Evolutionary conservation across 2,113 vertebrate species (phyloP).

Genomic region (Stegastes partitus): DNA sequence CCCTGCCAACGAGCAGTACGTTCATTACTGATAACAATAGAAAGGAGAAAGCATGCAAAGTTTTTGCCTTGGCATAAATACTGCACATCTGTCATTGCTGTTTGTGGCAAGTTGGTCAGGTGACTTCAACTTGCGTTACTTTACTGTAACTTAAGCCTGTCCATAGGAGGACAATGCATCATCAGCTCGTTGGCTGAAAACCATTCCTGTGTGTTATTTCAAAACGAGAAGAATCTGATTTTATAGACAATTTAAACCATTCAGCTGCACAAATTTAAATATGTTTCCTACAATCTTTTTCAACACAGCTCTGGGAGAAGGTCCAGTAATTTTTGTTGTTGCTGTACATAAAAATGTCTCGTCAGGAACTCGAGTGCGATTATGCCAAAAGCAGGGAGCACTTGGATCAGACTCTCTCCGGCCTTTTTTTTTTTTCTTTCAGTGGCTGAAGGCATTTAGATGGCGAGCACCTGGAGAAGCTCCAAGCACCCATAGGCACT

Average conservation of each 20-base stretch:
- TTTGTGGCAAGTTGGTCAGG: too few relatives aligned
- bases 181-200: conserved; percentile 40
- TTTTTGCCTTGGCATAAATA: too few relatives aligned
- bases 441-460: conserved; percentile 66
- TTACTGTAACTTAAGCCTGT: not conserved
- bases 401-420: conserved; percentile 60
- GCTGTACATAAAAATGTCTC: conserved; percentile 72
- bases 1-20: not conserved
- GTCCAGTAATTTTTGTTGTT: conserved; percentile 78
- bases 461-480: conserved; percentile 71
- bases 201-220: conserved; percentile 62
- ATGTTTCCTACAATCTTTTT: conserved; percentile 84
- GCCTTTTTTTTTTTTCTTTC: conserved; percentile 61
- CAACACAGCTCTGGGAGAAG: conserved; percentile 75
- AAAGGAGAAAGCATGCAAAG: too few relatives aligned
- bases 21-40: not conserved
- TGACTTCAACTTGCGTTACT: too few relatives aligned
- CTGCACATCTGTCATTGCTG: too few relatives aligned
- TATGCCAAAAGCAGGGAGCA: conserved; percentile 65
- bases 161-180: conserved; percentile 36
- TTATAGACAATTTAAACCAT: conserved; percentile 83
- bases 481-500: conserved; percentile 71
- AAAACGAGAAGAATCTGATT: conserved; percentile 75
- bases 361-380: conserved; percentile 53
- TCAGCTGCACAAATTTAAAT: conserved; percentile 71